Evolutionary conservation across 2,113 vertebrate genomes (phyloP).

Genomic region (Myrmecobius fasciatus): DNA sequence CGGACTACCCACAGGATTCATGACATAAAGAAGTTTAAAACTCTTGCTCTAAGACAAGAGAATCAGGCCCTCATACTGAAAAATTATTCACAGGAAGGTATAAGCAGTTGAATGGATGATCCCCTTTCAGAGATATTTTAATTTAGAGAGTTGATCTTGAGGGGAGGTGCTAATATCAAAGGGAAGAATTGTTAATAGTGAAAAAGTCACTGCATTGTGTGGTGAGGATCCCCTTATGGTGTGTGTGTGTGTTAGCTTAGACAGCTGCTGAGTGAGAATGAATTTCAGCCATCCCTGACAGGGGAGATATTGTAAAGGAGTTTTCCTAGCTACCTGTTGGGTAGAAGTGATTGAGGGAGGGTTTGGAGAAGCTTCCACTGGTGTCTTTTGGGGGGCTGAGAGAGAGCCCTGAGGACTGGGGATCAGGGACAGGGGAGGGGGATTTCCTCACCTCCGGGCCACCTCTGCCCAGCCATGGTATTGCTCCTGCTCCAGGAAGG

Average conservation of each 20-base stretch:
- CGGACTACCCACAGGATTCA: background rate
- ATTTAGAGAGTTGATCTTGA: background rate
- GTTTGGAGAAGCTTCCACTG: background rate
- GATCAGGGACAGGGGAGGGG: background rate
- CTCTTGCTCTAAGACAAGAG: background rate
- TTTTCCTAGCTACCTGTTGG: background rate
- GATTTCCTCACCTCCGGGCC: conserved; percentile 49
- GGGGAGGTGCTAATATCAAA: conserved; percentile 5
- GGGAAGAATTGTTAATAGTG: background rate
- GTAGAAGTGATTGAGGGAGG: background rate
- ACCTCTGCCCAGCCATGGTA: conserved; percentile 89
- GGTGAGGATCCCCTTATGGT: background rate
- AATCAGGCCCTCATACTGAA: background rate
- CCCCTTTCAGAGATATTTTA: background rate
- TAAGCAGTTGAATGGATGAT: background rate
- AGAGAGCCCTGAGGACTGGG: background rate
- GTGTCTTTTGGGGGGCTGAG: background rate
- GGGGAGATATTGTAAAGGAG: conserved; percentile 29
- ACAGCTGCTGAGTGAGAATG: background rate
- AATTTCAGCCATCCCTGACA: background rate
- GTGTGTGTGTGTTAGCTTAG: background rate
- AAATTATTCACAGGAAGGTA: background rate
- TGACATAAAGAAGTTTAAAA: background rate
- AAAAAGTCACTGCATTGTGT: background rate
- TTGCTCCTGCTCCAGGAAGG: conserved; percentile 85